These are phyloP conservation scores for Gambelia wislizenii DNA, from an alignment of 2,797 vertebrate species.

Conservation along the genomic window DNA sequence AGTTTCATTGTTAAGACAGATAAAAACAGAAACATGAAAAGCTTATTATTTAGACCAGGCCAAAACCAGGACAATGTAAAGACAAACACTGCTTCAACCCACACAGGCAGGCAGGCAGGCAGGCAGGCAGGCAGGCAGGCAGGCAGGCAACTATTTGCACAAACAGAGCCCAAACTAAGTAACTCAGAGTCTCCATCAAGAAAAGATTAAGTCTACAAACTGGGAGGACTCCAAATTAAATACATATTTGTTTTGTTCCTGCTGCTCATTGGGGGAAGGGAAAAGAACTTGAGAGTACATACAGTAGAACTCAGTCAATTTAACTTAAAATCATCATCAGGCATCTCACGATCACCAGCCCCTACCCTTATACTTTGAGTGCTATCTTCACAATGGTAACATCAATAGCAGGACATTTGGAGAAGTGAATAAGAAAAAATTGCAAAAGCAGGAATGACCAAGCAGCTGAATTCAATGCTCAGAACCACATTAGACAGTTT, in stretches of 20 bases:
- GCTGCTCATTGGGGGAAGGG: background rate
- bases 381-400: too few species aligned
- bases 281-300: background rate
- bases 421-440: background rate
- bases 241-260: background rate
- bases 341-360: background rate
- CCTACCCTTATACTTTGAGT: background rate
- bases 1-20: background rate
- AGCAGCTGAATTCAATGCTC: background rate
- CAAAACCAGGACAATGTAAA: background rate
- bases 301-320: background rate
- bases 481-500: background rate
- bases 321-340: background rate
- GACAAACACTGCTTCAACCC: background rate
- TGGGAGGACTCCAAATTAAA: background rate
- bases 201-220: background rate
- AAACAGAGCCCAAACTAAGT: background rate
- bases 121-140: background rate
- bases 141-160: background rate
- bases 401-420: too few species aligned
- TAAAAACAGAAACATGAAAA: background rate
- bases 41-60: background rate
- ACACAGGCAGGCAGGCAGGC: too few species aligned
- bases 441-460: background rate
- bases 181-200: background rate